phyloP scores from a whole-genome alignment of 2,888 invertebrate species.

The Timandra comae region DNA sequence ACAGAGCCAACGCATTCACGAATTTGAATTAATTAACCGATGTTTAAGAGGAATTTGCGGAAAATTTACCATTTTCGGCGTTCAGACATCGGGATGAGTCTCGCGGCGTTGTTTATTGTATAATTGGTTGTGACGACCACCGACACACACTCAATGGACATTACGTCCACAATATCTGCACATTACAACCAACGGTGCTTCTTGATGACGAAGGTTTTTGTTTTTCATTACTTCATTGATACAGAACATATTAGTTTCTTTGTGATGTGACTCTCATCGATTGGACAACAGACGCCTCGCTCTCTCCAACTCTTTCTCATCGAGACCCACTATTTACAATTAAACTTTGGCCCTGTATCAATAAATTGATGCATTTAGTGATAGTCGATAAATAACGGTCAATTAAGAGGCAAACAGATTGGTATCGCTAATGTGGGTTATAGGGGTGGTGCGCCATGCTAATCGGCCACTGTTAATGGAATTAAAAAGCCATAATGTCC shows the following conservation, averaged over 20 bases:
- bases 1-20: constrained; percentile 17
- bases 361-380: not conserved
- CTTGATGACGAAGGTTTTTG: no score
- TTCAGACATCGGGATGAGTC: constrained; percentile 10
- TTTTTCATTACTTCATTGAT: no score
- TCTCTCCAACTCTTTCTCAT: no score
- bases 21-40: constrained; percentile 19
- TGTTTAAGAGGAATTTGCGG: constrained; percentile 26
- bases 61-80: constrained; percentile 29
- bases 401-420: constrained; percentile 17
- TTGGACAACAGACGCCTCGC: no score
- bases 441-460: constrained; percentile 35
- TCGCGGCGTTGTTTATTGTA: constrained; percentile 8
- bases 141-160: constrained; percentile 5
- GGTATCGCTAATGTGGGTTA: constrained; percentile 20
- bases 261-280: no score
- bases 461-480: constrained; percentile 33
- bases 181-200: no score
- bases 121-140: constrained; percentile 16
- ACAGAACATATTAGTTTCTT: no score
- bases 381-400: constrained; percentile 7
- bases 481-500: constrained; percentile 46
- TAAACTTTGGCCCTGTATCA: no score
- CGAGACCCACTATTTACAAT: no score
- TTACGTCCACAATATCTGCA: constrained; percentile 1